These are phyloP conservation scores for Nephotettix cincticeps DNA, from an alignment of 1,140 invertebrate species.

Conservation along the genomic window DNA sequence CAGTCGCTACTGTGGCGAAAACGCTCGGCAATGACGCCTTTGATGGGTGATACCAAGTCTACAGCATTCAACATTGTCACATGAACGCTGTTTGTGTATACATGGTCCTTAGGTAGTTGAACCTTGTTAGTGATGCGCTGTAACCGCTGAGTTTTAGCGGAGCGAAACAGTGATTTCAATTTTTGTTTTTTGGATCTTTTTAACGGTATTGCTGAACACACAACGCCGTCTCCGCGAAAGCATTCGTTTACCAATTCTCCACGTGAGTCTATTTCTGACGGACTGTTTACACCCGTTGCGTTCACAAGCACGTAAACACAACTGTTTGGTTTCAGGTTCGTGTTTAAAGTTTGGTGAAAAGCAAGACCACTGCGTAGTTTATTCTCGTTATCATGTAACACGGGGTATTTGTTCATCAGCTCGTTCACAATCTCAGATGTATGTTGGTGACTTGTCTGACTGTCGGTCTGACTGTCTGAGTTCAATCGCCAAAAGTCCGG, in stretches of 20 bases:
- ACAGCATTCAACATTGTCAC: background rate
- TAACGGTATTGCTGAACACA: background rate
- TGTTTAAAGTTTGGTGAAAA: background rate
- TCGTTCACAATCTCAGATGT: background rate
- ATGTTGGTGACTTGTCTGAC: background rate
- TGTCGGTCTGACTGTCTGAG: background rate
- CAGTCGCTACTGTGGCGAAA: background rate
- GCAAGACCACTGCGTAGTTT: background rate
- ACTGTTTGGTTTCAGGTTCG: background rate
- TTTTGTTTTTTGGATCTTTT: too few species aligned
- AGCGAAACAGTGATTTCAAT: too few species aligned
- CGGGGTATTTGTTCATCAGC: background rate
- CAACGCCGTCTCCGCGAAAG: background rate
- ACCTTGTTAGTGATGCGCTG: background rate
- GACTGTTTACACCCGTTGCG: background rate
- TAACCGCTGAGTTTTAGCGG: background rate
- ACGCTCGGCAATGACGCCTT: background rate
- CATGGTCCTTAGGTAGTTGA: background rate
- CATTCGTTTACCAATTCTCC: background rate
- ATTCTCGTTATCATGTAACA: background rate
- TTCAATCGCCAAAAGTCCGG: background rate
- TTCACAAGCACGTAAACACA: background rate
- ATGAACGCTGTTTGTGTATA: background rate
- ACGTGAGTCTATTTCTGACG: background rate
- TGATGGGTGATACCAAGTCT: background rate